Conservation (phyloP, 37 sponge, comb jelly and placozoan genomes). For the Petrosia ficiformis region DNA sequence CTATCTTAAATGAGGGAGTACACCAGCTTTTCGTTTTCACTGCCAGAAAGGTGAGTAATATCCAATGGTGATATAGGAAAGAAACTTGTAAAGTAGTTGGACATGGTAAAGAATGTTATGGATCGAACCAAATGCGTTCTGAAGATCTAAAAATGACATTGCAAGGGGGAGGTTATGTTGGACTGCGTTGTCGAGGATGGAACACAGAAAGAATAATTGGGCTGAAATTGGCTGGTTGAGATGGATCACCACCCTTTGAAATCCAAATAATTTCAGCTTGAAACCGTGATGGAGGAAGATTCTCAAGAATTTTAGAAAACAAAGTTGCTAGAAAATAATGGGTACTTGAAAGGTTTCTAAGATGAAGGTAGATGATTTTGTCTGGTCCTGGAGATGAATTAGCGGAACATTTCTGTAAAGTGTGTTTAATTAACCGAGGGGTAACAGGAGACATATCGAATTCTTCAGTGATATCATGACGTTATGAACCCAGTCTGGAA, state of each 20-base stretch:
- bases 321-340: conserved; percentile 42
- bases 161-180: neutral
- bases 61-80: no score
- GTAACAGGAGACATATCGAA: conserved; percentile 35
- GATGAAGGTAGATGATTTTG: conserved; percentile 27
- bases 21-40: no score
- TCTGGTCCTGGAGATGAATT: conserved; percentile 42
- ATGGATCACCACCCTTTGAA: neutral
- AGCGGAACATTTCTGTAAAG: conserved; percentile 14
- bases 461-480: no score
- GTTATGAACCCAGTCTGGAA: no score
- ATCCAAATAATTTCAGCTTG: conserved; percentile 11
- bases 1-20: no score
- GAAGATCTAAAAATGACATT: neutral
- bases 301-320: conserved; percentile 40
- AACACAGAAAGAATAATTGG: conserved; percentile 6
- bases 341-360: conserved; percentile 26
- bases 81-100: no score
- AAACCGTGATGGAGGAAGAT: conserved; percentile 17
- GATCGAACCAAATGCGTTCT: conserved; percentile 7
- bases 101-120: neutral
- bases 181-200: neutral
- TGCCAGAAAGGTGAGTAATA: no score
- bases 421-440: conserved; percentile 5
- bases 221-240: conserved; percentile 4